Evolutionary conservation across 1,140 invertebrate species (phyloP).

Genomic region (Drosophila trapezifrons): DNA sequence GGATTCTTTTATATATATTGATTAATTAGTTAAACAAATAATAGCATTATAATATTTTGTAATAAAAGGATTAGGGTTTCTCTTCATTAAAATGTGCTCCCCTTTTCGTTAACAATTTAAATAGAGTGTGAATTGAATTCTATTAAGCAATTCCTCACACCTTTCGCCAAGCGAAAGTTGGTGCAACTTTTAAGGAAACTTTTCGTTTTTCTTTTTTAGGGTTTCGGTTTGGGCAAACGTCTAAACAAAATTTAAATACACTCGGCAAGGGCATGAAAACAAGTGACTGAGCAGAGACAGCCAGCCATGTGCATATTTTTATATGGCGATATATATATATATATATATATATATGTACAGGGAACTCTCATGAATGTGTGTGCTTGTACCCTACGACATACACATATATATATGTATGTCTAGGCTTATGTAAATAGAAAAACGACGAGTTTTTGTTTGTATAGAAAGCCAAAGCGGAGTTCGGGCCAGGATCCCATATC

Average conservation of each 20-base stretch:
- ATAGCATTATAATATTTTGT: no score
- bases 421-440: conserved; percentile 73
- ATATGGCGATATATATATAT: conserved; percentile 29
- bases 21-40: no score
- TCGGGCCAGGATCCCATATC: conserved; percentile 11
- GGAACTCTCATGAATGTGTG: conserved; percentile 32
- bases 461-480: conserved; percentile 40
- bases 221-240: conserved; percentile 9
- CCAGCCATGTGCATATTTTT: conserved; percentile 58
- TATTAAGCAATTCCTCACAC: conserved; percentile 8
- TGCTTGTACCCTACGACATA: conserved; percentile 15
- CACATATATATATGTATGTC: conserved; percentile 21
- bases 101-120: neutral
- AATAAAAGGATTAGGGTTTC: no score
- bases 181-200: conserved; percentile 5
- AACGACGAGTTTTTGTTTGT: conserved; percentile 67
- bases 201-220: conserved; percentile 13
- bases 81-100: neutral
- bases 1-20: no score
- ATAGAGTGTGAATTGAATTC: conserved; percentile 6
- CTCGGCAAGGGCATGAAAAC: conserved; percentile 32
- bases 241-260: conserved; percentile 33
- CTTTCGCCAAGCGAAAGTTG: conserved; percentile 1
- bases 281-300: conserved; percentile 49
- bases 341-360: conserved; percentile 17